Evolutionary conservation across 2,888 invertebrate species (phyloP), one percentile per base, ranked within the genome.

Genomic region (Stictocephala bisonia): DNA sequence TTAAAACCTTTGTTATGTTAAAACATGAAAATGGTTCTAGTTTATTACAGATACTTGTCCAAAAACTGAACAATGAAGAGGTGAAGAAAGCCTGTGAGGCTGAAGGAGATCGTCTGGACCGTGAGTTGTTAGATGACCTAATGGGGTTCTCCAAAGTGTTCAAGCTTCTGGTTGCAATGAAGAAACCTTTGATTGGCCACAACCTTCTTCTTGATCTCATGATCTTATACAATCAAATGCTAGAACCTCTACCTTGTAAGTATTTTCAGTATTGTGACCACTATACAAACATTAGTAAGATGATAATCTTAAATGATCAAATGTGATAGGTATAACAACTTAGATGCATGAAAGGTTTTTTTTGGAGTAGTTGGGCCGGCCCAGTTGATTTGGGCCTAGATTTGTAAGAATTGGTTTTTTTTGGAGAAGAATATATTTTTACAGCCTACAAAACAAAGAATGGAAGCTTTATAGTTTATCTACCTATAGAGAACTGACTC

Each of bases 121-220:
- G 88, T 2, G 84, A 85, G 66, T 80, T 90, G 7, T 80, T 89
- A 72, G 83, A 83, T 31, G 82, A 86, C 74, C 83, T 90, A 66
- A 80, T 87, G 64, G 93, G 93, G 4, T 93, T 93, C 80, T 88
- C 91, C 0, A 86, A 86, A 80, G 84, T 94, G 11, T 90, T 93
- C 73, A 82, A 88, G 15, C 81, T 90, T 0, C 82, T 94, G n/a
- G 84, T 84, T 29, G 81, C 83, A 1, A 82, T 86, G 4, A 86
- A 88, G 77, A 93, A 92, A 84, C 93, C 93, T 2, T 84, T 94
- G 22, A 84, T 94, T 24, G 93, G 93, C 0, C 94, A 94, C 82
- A 95, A 95, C 82, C 82, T 90, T 75, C 86, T 92, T 69, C 83
- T 91, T 75, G 94, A 94, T 82, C 83, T 90, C 0, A 82, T 94